Conservation (phyloP, 2,113 vertebrate species). For the Microcebus tavaratra region DNA sequence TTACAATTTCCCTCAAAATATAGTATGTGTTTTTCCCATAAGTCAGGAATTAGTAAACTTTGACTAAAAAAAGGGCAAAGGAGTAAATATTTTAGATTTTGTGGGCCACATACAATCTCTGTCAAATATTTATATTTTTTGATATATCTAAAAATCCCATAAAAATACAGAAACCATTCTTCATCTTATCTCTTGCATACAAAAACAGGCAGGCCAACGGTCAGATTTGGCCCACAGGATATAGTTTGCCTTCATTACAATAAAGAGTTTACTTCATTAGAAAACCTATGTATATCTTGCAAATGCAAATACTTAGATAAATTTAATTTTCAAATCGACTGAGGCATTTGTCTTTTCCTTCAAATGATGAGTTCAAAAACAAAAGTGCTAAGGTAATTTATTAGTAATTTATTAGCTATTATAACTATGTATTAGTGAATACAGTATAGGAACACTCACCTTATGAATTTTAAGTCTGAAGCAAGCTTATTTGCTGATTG, state of each 20-base stretch:
- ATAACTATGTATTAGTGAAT: background rate
- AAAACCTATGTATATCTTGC: no score
- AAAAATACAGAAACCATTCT: background rate
- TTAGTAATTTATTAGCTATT: background rate
- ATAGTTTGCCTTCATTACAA: background rate
- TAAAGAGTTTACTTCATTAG: background rate
- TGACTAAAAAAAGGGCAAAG: background rate
- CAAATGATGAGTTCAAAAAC: background rate
- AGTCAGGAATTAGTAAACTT: background rate
- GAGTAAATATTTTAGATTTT: conserved; percentile 16
- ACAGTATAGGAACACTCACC: background rate
- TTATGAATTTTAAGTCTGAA: background rate
- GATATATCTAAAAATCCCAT: background rate
- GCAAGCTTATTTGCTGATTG: background rate
- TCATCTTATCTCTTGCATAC: background rate
- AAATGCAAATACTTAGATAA: background rate
- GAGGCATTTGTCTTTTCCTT: background rate
- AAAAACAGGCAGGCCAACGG: background rate
- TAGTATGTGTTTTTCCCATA: background rate
- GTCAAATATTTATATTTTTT: background rate
- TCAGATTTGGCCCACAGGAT: background rate
- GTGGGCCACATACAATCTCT: background rate
- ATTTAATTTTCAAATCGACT: background rate
- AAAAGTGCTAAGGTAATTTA: background rate
- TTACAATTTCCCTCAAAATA: background rate